Evolutionary conservation across 1,140 invertebrate species (phyloP), one percentile per base, ranked within the genome.

Genomic region (Drosophila insularis): DNA sequence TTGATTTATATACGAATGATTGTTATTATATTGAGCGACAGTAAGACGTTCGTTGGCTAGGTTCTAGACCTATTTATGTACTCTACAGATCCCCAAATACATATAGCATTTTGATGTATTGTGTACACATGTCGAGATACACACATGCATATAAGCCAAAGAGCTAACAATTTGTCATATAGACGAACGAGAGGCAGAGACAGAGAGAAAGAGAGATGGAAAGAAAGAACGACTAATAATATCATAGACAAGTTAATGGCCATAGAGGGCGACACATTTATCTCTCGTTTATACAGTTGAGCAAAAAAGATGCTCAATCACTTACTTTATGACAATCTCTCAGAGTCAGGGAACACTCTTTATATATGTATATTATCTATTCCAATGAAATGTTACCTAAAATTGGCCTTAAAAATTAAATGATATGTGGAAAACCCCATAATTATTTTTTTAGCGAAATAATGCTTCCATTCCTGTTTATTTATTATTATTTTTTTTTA

Each of bases 1-100:
- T 50, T 50, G 43, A 50, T 50, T 50, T 50, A 21, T 50, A 19
- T 50, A 21, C 7, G 43, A 4, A 50, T 50, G 43, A 50, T 50
- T 50, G 43, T 50, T 50, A 50, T 50, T 50, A 10, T 50, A 35
- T 35, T 43, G 40, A 43, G 40, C 40, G 13, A 14, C 40, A 43
- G 40, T 14, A 14, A 46, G 43, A 46, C 43, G 43, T 14, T 46
- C 2, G 43, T 8, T 21, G 5, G 43, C 43, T 50, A 50, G 17
- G 11, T 50, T 19, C 43, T 19, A 50, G 17, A 50, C 17, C 43
- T 21, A 50, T 50, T 50, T 50, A 19, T 50, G 43, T 50, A 50
- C 43, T 50, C 8, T 46, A 14, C 17, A 14, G n/a, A 43, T 14
- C n/a, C 40, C 27, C 27, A 27, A 7, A 43, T 14, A 43, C 3